phyloP scores from a whole-genome alignment of 2,888 invertebrate genomes.

The Xanthia icteritia region DNA sequence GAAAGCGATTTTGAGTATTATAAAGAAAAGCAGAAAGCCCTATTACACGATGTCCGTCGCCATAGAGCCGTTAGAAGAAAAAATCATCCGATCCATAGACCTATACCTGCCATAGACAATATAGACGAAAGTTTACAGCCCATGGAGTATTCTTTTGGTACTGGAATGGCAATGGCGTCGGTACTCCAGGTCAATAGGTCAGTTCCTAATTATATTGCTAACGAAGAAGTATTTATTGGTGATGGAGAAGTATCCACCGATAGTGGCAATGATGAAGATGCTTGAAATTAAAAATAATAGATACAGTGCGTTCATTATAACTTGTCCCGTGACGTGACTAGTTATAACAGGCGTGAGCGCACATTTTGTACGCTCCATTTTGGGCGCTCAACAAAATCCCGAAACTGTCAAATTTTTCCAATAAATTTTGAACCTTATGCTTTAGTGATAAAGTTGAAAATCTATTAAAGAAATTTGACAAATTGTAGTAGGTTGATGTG shows the following conservation, averaged over 20 bases:
- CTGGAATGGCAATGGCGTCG: conserved; percentile 88
- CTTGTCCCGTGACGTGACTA: no score
- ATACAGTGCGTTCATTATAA: no score
- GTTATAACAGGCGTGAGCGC: no score
- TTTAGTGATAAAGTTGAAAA: no score
- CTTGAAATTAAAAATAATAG: conserved; percentile 53
- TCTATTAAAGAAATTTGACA: no score
- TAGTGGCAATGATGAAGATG: conserved; percentile 86
- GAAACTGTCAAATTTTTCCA: no score
- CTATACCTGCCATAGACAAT: conserved; percentile 70
- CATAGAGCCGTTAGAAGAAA: conserved; percentile 81
- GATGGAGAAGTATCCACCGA: conserved; percentile 87
- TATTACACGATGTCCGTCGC: conserved; percentile 81
- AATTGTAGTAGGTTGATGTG: no score
- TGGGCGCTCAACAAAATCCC: no score
- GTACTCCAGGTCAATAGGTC: conserved; percentile 81
- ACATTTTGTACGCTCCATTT: no score
- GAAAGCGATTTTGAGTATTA: conserved; percentile 81
- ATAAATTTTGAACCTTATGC: no score
- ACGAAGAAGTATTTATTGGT: conserved; percentile 86
- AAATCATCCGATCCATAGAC: conserved; percentile 73
- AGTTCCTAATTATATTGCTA: conserved; percentile 74
- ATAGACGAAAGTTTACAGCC: conserved; percentile 85
- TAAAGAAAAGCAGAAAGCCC: conserved; percentile 69
- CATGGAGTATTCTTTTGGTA: conserved; percentile 87